phyloP scores from a whole-genome alignment of 2,113 vertebrate species.

The Amblyornis subalaris region DNA sequence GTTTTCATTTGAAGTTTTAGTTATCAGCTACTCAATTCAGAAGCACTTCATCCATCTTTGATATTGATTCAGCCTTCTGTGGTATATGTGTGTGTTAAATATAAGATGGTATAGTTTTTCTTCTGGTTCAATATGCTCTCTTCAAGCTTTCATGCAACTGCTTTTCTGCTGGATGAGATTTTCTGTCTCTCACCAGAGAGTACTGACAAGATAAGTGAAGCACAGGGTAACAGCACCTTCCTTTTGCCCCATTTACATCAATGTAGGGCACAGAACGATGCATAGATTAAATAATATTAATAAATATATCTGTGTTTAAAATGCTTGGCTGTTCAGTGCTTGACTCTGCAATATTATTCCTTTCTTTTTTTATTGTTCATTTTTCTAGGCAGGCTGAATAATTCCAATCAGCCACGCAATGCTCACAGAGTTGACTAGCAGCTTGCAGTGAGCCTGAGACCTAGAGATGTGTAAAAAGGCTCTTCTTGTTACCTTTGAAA shows the following conservation, averaged over 20 bases:
- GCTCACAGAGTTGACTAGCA: background rate
- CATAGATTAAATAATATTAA: background rate
- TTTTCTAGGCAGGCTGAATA: background rate
- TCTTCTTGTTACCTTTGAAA: background rate
- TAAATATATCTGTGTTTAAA: background rate
- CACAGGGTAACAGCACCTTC: background rate
- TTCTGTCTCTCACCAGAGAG: background rate
- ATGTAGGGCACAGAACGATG: background rate
- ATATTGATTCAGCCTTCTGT: background rate
- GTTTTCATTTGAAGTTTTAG: background rate
- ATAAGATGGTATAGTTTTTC: background rate
- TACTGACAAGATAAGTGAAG: background rate
- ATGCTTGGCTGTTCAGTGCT: background rate
- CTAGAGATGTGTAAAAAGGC: background rate
- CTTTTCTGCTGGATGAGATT: background rate
- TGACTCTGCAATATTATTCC: background rate
- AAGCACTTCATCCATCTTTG: background rate
- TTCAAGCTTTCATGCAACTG: background rate
- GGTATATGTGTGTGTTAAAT: background rate
- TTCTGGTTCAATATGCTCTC: background rate
- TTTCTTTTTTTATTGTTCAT: background rate
- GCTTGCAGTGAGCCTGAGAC: background rate
- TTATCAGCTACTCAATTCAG: background rate
- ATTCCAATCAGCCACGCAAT: background rate
- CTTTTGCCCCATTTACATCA: background rate